Evolutionary conservation across 2,797 vertebrate species (phyloP).

Genomic region (Margarornis squamiger): DNA sequence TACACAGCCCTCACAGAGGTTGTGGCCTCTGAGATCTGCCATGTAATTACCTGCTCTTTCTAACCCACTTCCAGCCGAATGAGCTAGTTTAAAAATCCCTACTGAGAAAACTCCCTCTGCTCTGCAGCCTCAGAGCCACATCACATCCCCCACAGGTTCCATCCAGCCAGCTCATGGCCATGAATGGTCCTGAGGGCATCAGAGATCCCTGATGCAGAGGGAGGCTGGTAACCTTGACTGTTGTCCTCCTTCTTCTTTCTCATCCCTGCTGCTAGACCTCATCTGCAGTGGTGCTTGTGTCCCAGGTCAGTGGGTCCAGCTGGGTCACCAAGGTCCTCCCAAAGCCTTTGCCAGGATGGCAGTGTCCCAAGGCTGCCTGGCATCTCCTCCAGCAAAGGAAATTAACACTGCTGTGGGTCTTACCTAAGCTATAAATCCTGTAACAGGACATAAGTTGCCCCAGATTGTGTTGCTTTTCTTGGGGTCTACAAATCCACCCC

Average conservation of each 20-base stretch:
- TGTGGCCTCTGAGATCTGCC: slow-evolving; percentile 8
- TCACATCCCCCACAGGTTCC: fast-evolving
- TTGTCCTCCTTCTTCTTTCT: not conserved
- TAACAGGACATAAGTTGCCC: not conserved
- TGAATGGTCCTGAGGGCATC: fast-evolving
- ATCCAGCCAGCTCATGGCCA: not conserved
- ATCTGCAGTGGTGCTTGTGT: not conserved
- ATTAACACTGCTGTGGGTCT: not conserved
- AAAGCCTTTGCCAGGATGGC: not conserved
- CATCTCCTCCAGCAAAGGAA: not conserved
- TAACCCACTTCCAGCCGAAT: slow-evolving; percentile 3
- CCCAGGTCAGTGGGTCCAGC: fast-evolving
- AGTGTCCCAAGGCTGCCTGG: not conserved
- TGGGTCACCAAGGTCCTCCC: not conserved
- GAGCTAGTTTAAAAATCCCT: slow-evolving; percentile 6
- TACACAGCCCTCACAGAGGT: not conserved
- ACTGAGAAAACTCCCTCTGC: not conserved
- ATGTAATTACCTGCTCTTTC: not conserved
- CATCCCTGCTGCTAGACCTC: not conserved
- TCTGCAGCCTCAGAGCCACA: not conserved
- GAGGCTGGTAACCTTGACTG: not conserved
- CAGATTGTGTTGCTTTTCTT: fast-evolving
- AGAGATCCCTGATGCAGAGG: not conserved
- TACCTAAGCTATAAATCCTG: not conserved
- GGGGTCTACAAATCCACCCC: not conserved